These are phyloP conservation scores for Indicator maculatus DNA, from an alignment of 2,113 vertebrate species.

Conservation along the genomic window DNA sequence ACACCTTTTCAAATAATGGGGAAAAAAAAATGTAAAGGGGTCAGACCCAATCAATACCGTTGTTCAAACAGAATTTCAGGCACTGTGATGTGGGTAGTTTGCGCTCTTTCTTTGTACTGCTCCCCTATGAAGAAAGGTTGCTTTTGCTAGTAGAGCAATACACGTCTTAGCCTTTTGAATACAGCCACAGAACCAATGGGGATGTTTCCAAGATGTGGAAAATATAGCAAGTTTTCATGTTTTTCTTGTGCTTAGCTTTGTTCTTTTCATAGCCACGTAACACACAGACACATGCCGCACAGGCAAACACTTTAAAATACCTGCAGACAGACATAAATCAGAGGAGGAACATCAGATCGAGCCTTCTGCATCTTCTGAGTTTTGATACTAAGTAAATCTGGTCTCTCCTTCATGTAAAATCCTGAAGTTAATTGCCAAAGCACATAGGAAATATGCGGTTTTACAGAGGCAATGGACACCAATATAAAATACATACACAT, in stretches of 20 bases:
- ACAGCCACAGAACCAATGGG: conserved; percentile 60
- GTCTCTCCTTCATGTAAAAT: not conserved
- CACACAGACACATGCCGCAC: not conserved
- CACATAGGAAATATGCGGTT: not conserved
- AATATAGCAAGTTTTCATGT: conserved; percentile 57
- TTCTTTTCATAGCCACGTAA: conserved; percentile 58
- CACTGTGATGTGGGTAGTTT: conserved; percentile 85
- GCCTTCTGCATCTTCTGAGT: conserved; percentile 18
- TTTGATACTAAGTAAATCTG: conserved; percentile 14
- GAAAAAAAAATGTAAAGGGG: conserved; percentile 82
- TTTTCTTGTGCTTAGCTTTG: conserved; percentile 48
- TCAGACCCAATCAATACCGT: conserved; percentile 90
- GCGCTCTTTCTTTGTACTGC: conserved; percentile 88
- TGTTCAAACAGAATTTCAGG: conserved; percentile 95
- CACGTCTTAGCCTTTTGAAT: conserved; percentile 79
- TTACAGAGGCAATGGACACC: not conserved
- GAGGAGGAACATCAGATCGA: conserved; percentile 38
- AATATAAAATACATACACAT: not conserved
- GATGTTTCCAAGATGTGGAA: conserved; percentile 56
- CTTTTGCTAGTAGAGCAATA: conserved; percentile 76
- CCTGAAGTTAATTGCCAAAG: conserved; percentile 43
- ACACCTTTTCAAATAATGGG: conserved; percentile 91
- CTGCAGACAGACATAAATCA: not conserved
- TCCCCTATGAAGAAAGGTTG: conserved; percentile 85
- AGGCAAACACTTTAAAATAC: conserved; percentile 34